Conservation (phyloP, 2,888 invertebrate genomes). For the Oscheius onirici region DNA sequence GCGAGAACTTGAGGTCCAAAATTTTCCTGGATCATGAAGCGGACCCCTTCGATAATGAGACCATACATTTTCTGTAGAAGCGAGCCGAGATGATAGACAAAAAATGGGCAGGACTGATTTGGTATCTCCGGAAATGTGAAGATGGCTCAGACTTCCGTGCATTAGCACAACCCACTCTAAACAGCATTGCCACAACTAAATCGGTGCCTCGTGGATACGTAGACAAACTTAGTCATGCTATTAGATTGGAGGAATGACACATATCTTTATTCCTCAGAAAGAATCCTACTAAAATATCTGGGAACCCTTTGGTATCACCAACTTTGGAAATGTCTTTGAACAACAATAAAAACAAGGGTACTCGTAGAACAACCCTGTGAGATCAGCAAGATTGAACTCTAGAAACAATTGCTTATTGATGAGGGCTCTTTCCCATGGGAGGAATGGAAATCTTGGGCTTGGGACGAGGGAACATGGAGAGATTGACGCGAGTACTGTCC, state of each 20-base stretch:
- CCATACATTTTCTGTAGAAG: constrained; percentile 55
- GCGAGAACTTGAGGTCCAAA: constrained; percentile 51
- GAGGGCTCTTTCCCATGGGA: constrained; percentile 42
- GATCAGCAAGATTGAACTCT: constrained; percentile 10
- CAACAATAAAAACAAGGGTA: not conserved
- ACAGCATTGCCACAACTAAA: not conserved
- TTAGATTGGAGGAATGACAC: too few species aligned
- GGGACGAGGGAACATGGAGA: constrained; percentile 44
- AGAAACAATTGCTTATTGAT: not conserved
- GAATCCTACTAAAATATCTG: too few species aligned
- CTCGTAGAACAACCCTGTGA: constrained; percentile 16
- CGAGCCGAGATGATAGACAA: not conserved
- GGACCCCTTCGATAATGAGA: constrained; percentile 60
- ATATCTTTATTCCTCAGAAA: too few species aligned
- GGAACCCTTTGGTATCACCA: not conserved
- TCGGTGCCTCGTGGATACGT: not conserved
- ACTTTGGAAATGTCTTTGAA: not conserved
- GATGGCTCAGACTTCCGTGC: constrained; percentile 27
- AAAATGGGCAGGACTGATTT: not conserved
- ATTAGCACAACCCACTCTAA: not conserved
- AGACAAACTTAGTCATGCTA: too few species aligned
- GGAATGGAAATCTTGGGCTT: constrained; percentile 38
- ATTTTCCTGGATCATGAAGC: constrained; percentile 57
- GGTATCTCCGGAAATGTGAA: constrained; percentile 23
- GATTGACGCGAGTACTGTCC: constrained; percentile 38